Evolutionary conservation across 2,113 vertebrate species (phyloP).

Genomic region (Tupaia tana): DNA sequence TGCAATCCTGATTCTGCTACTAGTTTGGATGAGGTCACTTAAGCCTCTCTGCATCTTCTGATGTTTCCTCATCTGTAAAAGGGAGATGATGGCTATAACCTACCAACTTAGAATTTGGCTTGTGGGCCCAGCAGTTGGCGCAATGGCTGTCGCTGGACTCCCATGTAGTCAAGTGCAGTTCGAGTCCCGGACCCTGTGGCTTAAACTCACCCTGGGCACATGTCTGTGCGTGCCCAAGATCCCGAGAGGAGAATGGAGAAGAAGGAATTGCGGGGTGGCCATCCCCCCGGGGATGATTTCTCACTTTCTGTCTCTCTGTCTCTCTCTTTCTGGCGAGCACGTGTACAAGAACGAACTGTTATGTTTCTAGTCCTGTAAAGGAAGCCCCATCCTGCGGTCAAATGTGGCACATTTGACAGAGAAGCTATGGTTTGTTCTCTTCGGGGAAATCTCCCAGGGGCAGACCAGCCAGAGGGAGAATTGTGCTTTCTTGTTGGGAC

Average conservation of each 20-base stretch:
- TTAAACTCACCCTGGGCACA: too few relatives aligned
- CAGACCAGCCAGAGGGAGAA: background rate
- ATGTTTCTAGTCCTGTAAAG: background rate
- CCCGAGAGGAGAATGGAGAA: too few relatives aligned
- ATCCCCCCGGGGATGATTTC: too few relatives aligned
- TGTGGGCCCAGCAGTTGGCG: too few relatives aligned
- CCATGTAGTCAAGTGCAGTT: too few relatives aligned
- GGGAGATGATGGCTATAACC: too few relatives aligned
- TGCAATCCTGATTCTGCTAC: background rate
- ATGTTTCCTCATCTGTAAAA: conserved; percentile 27
- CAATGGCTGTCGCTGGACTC: too few relatives aligned
- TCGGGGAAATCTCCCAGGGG: background rate
- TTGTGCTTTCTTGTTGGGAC: background rate
- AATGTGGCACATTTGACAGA: background rate
- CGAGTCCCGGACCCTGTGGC: too few relatives aligned
- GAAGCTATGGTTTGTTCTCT: background rate
- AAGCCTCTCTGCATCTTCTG: background rate
- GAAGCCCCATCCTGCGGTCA: background rate
- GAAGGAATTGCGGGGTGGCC: too few relatives aligned
- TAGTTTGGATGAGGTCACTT: background rate
- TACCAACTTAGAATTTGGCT: background rate
- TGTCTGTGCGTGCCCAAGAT: too few relatives aligned
- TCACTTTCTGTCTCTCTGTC: too few relatives aligned
- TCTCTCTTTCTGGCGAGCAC: background rate
- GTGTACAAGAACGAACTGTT: background rate